Evolutionary conservation across 2,113 vertebrate genomes (phyloP).

Genomic region (Callithrix jacchus): DNA sequence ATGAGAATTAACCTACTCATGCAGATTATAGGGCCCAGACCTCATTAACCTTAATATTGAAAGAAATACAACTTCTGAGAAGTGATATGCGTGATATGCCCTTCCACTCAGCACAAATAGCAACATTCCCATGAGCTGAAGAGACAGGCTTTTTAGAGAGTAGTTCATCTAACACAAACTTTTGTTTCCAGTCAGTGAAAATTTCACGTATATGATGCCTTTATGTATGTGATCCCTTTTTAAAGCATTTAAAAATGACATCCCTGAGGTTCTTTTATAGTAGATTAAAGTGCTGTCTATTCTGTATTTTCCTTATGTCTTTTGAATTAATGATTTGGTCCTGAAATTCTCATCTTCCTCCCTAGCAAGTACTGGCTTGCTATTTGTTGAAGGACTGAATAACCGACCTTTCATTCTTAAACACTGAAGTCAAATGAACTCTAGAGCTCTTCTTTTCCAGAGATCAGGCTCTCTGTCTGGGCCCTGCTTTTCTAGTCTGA

Average conservation of each 20-base stretch:
- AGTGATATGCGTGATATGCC: conserved; percentile 7
- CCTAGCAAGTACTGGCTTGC: not conserved
- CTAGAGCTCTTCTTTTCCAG: not conserved
- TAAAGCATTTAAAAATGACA: not conserved
- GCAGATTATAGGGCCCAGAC: conserved; percentile 72
- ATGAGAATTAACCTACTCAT: conserved; percentile 78
- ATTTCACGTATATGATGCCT: not conserved
- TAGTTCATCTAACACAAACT: not conserved
- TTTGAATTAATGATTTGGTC: not conserved
- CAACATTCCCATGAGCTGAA: not conserved
- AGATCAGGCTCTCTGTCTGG: not conserved
- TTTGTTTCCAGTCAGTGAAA: not conserved
- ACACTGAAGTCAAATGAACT: not conserved
- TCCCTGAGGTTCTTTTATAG: not conserved
- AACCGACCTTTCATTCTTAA: not conserved
- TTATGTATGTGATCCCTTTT: not conserved
- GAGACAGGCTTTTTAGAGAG: not conserved
- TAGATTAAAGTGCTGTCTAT: not conserved
- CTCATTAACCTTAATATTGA: conserved; percentile 76
- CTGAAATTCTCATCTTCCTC: not conserved
- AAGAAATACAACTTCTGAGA: conserved; percentile 69
- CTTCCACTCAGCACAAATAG: not conserved
- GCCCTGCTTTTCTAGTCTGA: not conserved
- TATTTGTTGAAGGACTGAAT: not conserved
- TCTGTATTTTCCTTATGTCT: not conserved